phyloP scores from a whole-genome alignment of 1,140 invertebrate genomes.

The Batillaria attramentaria region DNA sequence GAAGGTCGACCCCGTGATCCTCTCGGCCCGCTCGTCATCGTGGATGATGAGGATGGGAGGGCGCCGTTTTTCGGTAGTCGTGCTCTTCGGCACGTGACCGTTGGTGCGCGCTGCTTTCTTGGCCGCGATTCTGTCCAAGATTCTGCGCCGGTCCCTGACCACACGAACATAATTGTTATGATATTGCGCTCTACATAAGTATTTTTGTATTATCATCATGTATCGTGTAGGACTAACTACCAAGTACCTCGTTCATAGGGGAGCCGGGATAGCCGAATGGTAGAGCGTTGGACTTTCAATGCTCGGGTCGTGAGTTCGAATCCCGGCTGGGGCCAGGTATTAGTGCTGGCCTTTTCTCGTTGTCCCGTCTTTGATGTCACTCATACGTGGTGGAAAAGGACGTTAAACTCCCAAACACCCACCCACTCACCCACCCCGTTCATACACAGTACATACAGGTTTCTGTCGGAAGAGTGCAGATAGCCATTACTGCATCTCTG shows the following conservation, averaged over 20 bases:
- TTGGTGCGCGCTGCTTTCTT: background rate
- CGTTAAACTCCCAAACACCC: too few relatives aligned
- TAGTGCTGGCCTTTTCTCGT: too few relatives aligned
- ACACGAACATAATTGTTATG: background rate
- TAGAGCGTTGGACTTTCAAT: background rate
- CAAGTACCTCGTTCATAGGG: background rate
- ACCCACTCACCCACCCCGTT: too few relatives aligned
- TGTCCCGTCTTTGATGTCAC: too few relatives aligned
- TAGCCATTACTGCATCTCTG: too few relatives aligned
- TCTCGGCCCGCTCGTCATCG: background rate
- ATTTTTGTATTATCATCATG: background rate
- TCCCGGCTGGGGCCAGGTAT: too few relatives aligned
- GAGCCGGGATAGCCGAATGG: background rate
- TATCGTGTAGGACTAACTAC: background rate
- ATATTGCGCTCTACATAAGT: background rate
- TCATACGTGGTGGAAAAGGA: too few relatives aligned
- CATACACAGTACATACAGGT: too few relatives aligned
- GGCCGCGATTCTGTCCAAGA: slow-evolving; percentile 10
- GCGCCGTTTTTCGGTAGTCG: background rate
- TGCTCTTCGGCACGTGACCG: background rate
- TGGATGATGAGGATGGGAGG: slow-evolving; percentile 10
- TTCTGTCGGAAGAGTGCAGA: too few relatives aligned
- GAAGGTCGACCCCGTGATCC: background rate
- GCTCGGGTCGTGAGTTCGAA: too few relatives aligned
- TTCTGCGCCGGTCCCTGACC: background rate